These are phyloP conservation scores for Drosophila macrospina DNA, from an alignment of 2,888 invertebrate species.

Conservation along the genomic window DNA sequence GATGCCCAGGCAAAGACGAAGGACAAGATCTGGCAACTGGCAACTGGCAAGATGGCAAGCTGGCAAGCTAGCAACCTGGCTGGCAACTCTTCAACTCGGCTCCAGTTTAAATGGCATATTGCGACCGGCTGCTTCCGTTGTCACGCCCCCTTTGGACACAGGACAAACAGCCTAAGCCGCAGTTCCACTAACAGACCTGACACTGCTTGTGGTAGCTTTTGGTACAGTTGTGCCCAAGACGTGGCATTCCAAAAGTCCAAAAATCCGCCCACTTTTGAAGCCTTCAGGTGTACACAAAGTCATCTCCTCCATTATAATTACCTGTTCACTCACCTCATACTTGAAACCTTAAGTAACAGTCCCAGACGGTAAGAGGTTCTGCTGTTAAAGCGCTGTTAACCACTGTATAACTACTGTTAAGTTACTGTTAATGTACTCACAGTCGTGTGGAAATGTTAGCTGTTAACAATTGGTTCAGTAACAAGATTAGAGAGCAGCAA, in stretches of 20 bases:
- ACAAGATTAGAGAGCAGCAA: too few relatives aligned
- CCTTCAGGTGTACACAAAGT: background rate
- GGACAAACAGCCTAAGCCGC: constrained; percentile 15
- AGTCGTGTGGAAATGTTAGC: background rate
- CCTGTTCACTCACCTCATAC: background rate
- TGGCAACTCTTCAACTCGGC: constrained; percentile 35
- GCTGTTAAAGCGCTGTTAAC: constrained; percentile 3
- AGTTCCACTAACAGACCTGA: background rate
- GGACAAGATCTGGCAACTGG: constrained; percentile 29
- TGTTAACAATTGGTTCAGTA: too few relatives aligned
- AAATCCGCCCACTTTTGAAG: constrained; percentile 11
- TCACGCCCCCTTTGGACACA: constrained; percentile 61
- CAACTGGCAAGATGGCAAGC: constrained; percentile 11
- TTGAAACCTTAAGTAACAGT: background rate
- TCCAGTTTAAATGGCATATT: constrained; percentile 78
- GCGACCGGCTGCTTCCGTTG: constrained; percentile 73
- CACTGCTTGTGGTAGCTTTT: constrained; percentile 3
- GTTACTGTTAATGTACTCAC: background rate
- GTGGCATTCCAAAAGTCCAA: constrained; percentile 24
- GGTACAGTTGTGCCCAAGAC: constrained; percentile 65
- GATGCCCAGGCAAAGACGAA: constrained; percentile 51
- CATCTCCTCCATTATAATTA: constrained; percentile 1
- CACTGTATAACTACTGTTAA: background rate
- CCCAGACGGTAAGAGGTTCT: background rate
- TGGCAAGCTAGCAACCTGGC: constrained; percentile 13